A percentile compares a stretch with the other conserved stretches of the same genome.
phyloP scores from a whole-genome alignment of 1,140 invertebrate species.

The Pygmarrhopalites habei region DNA sequence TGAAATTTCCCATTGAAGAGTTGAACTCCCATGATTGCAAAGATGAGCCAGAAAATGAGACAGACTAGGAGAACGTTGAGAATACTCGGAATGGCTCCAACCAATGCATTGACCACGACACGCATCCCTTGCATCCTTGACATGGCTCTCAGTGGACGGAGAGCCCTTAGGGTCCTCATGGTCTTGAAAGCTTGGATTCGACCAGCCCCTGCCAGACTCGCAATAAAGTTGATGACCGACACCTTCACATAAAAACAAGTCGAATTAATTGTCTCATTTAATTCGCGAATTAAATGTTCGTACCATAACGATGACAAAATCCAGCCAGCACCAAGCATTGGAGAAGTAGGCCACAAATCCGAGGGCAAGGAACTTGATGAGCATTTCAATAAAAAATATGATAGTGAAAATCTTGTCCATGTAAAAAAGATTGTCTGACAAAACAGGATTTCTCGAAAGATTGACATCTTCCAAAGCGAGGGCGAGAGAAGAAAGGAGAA shows the following conservation, averaged over 20 bases:
- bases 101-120: no score
- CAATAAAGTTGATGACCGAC: slow-evolving; percentile 94
- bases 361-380: slow-evolving; percentile 96
- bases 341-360: slow-evolving; percentile 97
- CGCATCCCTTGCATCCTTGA: slow-evolving; percentile 94
- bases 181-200: slow-evolving; percentile 82
- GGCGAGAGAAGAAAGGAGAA: slow-evolving; percentile 91
- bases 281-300: no score
- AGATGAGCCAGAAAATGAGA: slow-evolving; percentile 87
- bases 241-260: slow-evolving; percentile 57
- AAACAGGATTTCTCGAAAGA: slow-evolving; percentile 74
- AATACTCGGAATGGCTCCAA: slow-evolving; percentile 94
- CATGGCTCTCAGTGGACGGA: slow-evolving; percentile 80
- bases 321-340: slow-evolving; percentile 98
- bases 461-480: slow-evolving; percentile 95
- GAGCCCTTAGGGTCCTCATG: slow-evolving; percentile 81
- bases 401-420: slow-evolving; percentile 98
- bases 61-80: slow-evolving; percentile 87
- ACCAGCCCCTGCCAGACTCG: slow-evolving; percentile 82
- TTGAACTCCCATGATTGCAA: no score
- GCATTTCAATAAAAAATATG: slow-evolving; percentile 97
- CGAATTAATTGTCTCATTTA: no score
- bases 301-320: slow-evolving; percentile 97
- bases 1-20: no score
- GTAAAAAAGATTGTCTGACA: slow-evolving; percentile 87